Evolutionary conservation across 2,797 vertebrate genomes (phyloP).

Genomic region (Sebastes trivittatus): DNA sequence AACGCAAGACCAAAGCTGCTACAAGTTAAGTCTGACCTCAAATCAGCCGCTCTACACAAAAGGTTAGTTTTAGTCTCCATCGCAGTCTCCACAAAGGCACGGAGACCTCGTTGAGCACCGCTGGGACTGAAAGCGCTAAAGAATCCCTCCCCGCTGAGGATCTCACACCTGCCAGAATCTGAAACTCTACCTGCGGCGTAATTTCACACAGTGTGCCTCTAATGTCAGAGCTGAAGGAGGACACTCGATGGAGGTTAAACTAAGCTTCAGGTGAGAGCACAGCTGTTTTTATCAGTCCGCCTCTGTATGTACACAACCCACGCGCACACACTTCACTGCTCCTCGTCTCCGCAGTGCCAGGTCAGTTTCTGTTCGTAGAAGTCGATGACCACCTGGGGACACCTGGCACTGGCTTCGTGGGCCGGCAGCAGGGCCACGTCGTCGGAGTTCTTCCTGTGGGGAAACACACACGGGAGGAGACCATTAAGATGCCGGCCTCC

Average conservation of each 20-base stretch:
- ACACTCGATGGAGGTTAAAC: constrained; percentile 64
- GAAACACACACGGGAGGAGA: not conserved
- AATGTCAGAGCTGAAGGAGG: constrained; percentile 62
- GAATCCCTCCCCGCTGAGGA: constrained; percentile 33
- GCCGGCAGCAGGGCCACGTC: constrained; percentile 95
- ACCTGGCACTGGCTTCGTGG: constrained; percentile 93
- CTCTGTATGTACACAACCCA: constrained; percentile 17
- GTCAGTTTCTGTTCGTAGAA: constrained; percentile 98
- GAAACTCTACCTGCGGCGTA: constrained; percentile 33
- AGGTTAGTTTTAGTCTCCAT: constrained; percentile 61
- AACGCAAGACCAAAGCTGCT: constrained; percentile 62
- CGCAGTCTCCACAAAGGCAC: constrained; percentile 46
- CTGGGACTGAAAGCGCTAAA: constrained; percentile 28
- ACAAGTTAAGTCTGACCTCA: constrained; percentile 59
- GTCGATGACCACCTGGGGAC: constrained; percentile 95
- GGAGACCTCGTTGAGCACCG: constrained; percentile 57
- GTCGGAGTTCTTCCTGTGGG: constrained; percentile 93
- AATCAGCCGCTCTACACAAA: constrained; percentile 33
- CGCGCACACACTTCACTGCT: constrained; percentile 76
- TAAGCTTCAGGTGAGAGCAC: constrained; percentile 59
- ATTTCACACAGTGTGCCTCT: constrained; percentile 55
- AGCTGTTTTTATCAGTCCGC: constrained; percentile 45
- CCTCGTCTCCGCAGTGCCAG: constrained; percentile 95
- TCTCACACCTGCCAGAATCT: constrained; percentile 48
- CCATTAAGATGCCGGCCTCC: not conserved